Evolutionary conservation across 2,888 invertebrate species (phyloP), one percentile per base, ranked within the genome.

Genomic region (Priapulus caudatus): DNA sequence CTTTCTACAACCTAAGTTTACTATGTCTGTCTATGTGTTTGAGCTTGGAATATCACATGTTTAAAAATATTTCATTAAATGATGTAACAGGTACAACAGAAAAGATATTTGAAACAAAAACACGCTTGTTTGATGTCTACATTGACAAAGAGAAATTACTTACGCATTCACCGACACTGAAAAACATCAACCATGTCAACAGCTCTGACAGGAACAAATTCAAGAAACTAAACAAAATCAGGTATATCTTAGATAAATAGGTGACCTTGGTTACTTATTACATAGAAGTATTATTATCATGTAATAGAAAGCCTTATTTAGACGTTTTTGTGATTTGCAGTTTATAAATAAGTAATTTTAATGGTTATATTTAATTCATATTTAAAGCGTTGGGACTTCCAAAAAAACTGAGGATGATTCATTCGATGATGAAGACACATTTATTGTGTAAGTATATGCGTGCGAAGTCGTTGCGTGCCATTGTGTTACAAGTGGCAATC

Each of bases 81-180:
- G n/a, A 20, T 24, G 18, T 55, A 45, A 3, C 56, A 71, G 72
- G 72, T 61, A 72, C 72, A 5, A 72, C 72, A 50, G 72, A 72
- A 60, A 72, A 72, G 60, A 72, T 72, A 59, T 71, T 72, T 63
- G 70, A 72, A 58, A 64, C 65, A 20, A 72, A 72, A 59, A 64
- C 63, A 15, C 64, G 64, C 49, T 59, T 72, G 43, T 72, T 69
- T 58, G 72, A 72, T 59, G 64, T 72, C 2, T 72, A 70, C 59
- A 66, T 72, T 3, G 69, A 72, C 59, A 69, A 70, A 56, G 69
- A 70, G 57, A 64, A 68, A 23, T 63, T 72, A 1, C 61, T 60
- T 19, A 61, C 67, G 20, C 62, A 62, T 21, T 64, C 65, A 5
- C 64, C 63, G 1, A 59, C 62, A 4, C 61, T 71, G 49, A 65